Evolutionary conservation across 1,140 invertebrate genomes (phyloP).

Genomic region (Trachymyrmex septentrionalis): DNA sequence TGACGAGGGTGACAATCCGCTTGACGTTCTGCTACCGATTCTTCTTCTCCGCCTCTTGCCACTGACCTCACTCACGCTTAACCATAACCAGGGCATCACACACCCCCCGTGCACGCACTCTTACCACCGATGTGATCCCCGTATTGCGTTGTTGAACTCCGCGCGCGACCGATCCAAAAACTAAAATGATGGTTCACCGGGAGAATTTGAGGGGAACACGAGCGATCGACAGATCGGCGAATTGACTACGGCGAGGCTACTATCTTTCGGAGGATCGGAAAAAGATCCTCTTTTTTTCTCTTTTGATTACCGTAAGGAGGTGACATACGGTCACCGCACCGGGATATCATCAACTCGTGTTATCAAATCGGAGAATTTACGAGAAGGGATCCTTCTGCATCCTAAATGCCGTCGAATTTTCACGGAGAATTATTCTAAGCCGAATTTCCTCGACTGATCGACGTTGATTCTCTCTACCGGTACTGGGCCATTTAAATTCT

Average conservation of each 20-base stretch:
- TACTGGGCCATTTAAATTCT: constrained; percentile 48
- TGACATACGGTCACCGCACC: background rate
- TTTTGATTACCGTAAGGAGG: background rate
- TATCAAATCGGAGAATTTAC: background rate
- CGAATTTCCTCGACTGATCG: background rate
- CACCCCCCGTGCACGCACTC: constrained; percentile 75
- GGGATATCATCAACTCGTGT: background rate
- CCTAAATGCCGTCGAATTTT: background rate
- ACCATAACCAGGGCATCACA: constrained; percentile 85
- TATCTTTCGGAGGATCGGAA: background rate
- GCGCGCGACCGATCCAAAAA: constrained; percentile 49
- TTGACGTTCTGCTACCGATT: constrained; percentile 68
- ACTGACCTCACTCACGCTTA: constrained; percentile 84
- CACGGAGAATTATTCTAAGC: constrained; percentile 7
- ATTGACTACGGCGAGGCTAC: background rate
- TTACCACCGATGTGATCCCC: constrained; percentile 71
- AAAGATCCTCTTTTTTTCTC: background rate
- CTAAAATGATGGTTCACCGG: constrained; percentile 21
- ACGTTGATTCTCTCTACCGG: background rate
- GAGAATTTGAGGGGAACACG: background rate
- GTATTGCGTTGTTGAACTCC: constrained; percentile 64
- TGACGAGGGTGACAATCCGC: constrained; percentile 67
- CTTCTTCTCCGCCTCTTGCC: constrained; percentile 81
- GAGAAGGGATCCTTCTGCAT: constrained; percentile 16
- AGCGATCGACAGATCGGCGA: constrained; percentile 11